phyloP scores from a whole-genome alignment of 2,113 vertebrate species.

The Myrmecophaga tridactyla region DNA sequence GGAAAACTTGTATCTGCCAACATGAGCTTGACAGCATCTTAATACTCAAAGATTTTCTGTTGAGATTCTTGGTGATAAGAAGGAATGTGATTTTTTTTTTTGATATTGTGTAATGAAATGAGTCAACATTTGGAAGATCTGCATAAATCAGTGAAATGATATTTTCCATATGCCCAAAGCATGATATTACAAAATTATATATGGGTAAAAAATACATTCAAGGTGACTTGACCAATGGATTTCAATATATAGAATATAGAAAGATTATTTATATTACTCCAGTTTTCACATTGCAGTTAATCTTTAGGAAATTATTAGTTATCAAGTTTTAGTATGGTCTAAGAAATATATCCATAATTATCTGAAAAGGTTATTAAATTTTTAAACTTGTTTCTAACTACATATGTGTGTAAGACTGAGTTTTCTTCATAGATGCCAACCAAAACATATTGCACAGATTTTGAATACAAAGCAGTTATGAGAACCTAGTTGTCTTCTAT shows the following conservation, averaged over 20 bases:
- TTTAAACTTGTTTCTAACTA: background rate
- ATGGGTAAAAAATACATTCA: background rate
- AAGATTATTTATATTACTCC: background rate
- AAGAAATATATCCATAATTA: background rate
- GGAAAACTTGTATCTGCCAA: background rate
- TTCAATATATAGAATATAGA: background rate
- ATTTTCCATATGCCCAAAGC: constrained; percentile 33
- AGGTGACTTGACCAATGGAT: background rate
- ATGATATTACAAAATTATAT: constrained; percentile 9
- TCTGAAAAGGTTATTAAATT: background rate
- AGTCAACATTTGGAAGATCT: constrained; percentile 57
- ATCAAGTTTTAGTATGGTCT: constrained; percentile 15
- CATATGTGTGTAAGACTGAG: background rate
- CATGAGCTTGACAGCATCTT: background rate
- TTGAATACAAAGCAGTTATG: background rate
- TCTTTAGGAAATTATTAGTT: background rate
- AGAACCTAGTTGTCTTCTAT: background rate
- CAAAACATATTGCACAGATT: background rate
- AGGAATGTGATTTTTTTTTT: constrained; percentile 29
- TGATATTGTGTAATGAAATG: constrained; percentile 17
- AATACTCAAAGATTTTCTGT: background rate
- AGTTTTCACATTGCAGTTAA: background rate
- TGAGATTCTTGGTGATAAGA: background rate
- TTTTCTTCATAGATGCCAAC: background rate
- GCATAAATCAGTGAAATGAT: constrained; percentile 1